These are phyloP conservation scores for Anadara kagoshimensis DNA, from an alignment of 1,140 invertebrate species.

Conservation along the genomic window DNA sequence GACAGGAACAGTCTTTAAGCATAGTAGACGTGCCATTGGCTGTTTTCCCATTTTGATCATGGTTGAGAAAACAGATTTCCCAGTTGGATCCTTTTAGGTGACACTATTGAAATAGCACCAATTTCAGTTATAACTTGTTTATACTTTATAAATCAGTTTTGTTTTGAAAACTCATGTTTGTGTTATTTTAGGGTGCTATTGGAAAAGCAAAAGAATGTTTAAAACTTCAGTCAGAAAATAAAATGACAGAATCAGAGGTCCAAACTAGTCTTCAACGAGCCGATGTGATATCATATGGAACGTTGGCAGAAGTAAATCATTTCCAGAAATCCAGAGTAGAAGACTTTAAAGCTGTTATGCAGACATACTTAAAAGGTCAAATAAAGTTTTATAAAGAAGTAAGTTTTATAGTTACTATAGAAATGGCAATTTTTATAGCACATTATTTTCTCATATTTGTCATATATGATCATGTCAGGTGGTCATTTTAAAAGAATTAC, in stretches of 20 bases:
- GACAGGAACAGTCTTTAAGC: too few relatives aligned
- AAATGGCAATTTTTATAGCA: too few relatives aligned
- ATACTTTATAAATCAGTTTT: background rate
- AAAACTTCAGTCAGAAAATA: slow-evolving; percentile 85
- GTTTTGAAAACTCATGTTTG: background rate
- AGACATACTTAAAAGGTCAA: slow-evolving; percentile 89
- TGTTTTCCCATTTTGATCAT: too few relatives aligned
- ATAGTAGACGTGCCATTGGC: too few relatives aligned
- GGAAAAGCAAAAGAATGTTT: slow-evolving; percentile 94
- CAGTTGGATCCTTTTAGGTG: too few relatives aligned
- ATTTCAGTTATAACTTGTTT: too few relatives aligned
- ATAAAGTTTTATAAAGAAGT: slow-evolving; percentile 92
- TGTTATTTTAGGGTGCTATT: slow-evolving; percentile 81
- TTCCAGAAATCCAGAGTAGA: slow-evolving; percentile 90
- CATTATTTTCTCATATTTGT: too few relatives aligned
- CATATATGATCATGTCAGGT: too few relatives aligned
- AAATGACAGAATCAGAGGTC: slow-evolving; percentile 86
- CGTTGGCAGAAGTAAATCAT: slow-evolving; percentile 94
- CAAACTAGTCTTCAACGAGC: slow-evolving; percentile 87
- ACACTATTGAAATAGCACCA: too few relatives aligned
- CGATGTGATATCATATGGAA: slow-evolving; percentile 92
- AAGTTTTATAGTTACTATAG: slow-evolving; percentile 23
- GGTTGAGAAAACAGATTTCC: too few relatives aligned
- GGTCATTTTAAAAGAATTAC: too few relatives aligned
- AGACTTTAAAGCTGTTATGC: slow-evolving; percentile 91